A percentile compares a stretch with the other conserved stretches of the same genome.
Conservation (phyloP, 2,797 vertebrate species). For the Argentina silus region DNA sequence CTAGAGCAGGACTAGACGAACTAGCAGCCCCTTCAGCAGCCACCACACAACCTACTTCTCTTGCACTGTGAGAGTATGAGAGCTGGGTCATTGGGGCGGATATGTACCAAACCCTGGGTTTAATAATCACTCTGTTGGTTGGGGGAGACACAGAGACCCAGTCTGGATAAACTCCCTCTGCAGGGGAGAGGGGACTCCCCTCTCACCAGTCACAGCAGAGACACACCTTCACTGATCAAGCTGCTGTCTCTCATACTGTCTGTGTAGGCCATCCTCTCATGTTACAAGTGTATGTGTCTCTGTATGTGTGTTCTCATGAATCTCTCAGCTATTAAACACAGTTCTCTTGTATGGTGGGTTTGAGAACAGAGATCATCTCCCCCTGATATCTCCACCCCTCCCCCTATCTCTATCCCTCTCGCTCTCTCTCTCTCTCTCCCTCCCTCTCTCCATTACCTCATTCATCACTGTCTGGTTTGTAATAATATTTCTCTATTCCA, state of each 20-base stretch:
- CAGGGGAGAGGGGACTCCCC: slow-evolving; percentile 25
- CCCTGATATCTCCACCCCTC: slow-evolving; percentile 17
- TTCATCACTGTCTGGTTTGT: slow-evolving; percentile 88
- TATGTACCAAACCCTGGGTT: slow-evolving; percentile 66
- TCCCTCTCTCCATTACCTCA: slow-evolving; percentile 62
- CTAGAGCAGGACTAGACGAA: slow-evolving; percentile 44
- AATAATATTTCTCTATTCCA: slow-evolving; percentile 87
- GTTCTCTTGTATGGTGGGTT: slow-evolving; percentile 8
- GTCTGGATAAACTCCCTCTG: slow-evolving; percentile 32
- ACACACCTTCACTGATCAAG: slow-evolving; percentile 39
- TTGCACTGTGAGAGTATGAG: slow-evolving; percentile 35
- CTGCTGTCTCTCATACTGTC: slow-evolving; percentile 19
- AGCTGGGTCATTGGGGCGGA: slow-evolving; percentile 62
- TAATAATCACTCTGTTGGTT: slow-evolving; percentile 71
- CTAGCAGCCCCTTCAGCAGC: slow-evolving; percentile 55
- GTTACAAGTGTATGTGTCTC: slow-evolving; percentile 28
- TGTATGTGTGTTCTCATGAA: neutral
- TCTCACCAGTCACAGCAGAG: slow-evolving; percentile 31
- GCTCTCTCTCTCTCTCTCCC: slow-evolving; percentile 37
- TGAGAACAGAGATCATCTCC: slow-evolving; percentile 33
- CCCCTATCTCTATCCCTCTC: slow-evolving; percentile 42
- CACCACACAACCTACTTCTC: slow-evolving; percentile 54
- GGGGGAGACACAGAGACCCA: slow-evolving; percentile 55
- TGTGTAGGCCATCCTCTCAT: slow-evolving; percentile 35
- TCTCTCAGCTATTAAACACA: neutral